Conservation (phyloP, 2,888 invertebrate species). For the Zaprionus lineosus region DNA sequence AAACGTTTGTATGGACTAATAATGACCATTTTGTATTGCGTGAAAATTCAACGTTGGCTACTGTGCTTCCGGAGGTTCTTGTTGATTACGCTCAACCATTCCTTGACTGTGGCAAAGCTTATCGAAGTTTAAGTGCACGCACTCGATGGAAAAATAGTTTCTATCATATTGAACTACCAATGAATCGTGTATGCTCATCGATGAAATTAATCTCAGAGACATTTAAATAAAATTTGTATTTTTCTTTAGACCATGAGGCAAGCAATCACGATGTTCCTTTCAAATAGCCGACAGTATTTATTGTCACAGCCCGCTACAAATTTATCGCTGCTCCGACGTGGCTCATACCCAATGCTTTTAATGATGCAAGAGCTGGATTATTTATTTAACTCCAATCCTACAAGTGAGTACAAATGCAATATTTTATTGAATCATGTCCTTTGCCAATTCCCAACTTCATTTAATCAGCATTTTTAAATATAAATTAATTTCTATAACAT, state of each 20-base stretch:
- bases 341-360: too few species aligned
- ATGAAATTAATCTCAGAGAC: neutral
- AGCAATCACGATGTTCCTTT: constrained; percentile 85
- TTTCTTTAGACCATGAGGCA: constrained; percentile 85
- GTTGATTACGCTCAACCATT: constrained; percentile 80
- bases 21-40: constrained; percentile 83
- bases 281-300: constrained; percentile 84
- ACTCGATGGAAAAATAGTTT: constrained; percentile 43
- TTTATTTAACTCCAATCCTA: too few species aligned
- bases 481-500: too few species aligned
- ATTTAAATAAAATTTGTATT: neutral
- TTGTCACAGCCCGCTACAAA: constrained; percentile 64
- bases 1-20: constrained; percentile 84
- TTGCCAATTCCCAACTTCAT: too few species aligned
- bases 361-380: too few species aligned
- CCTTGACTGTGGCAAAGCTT: constrained; percentile 80
- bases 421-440: too few species aligned
- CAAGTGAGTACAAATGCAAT: too few species aligned
- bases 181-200: constrained; percentile 45
- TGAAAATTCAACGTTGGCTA: constrained; percentile 83
- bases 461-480: too few species aligned
- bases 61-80: constrained; percentile 83
- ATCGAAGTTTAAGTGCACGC: constrained; percentile 72
- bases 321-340: constrained; percentile 68
- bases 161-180: constrained; percentile 40